Conservation (phyloP, 1,140 invertebrate genomes). For the Spodoptera litura region DNA sequence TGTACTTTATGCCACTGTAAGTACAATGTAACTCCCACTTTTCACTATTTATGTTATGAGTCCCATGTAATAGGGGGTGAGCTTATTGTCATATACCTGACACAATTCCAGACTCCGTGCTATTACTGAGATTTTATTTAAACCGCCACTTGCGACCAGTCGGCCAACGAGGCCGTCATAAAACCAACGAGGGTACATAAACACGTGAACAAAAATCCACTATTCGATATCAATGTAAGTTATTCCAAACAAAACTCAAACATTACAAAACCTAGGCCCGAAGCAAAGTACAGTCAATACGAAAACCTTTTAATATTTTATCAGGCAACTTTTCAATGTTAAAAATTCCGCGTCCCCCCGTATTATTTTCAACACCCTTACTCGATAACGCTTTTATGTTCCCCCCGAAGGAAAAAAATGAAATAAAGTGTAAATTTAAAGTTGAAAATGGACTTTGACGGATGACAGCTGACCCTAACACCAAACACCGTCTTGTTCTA, state of each 20-base stretch:
- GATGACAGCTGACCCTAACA: constrained; percentile 73
- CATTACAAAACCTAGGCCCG: not conserved
- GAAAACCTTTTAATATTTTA: constrained; percentile 68
- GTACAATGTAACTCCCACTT: no score
- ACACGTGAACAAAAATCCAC: no score
- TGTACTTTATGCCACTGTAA: no score
- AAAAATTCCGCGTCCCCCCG: constrained; percentile 66
- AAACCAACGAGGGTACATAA: no score
- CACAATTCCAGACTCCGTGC: no score
- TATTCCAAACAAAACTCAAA: not conserved
- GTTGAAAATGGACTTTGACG: constrained; percentile 80
- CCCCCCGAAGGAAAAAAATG: constrained; percentile 67
- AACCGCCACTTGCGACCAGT: no score
- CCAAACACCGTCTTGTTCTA: constrained; percentile 64
- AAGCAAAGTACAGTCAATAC: constrained; percentile 55
- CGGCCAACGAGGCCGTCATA: no score
- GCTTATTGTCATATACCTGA: no score
- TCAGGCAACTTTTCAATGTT: constrained; percentile 73
- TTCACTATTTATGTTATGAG: no score
- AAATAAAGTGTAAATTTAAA: constrained; percentile 79
- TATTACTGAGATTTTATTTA: no score
- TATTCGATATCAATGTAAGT: no score
- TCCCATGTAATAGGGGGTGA: no score
- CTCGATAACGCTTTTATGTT: constrained; percentile 81
- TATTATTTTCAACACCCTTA: constrained; percentile 75